A percentile compares a stretch with the other conserved stretches of the same genome.
These are phyloP conservation scores for Orthosia gracilis DNA, from an alignment of 2,888 invertebrate genomes.

Conservation along the genomic window DNA sequence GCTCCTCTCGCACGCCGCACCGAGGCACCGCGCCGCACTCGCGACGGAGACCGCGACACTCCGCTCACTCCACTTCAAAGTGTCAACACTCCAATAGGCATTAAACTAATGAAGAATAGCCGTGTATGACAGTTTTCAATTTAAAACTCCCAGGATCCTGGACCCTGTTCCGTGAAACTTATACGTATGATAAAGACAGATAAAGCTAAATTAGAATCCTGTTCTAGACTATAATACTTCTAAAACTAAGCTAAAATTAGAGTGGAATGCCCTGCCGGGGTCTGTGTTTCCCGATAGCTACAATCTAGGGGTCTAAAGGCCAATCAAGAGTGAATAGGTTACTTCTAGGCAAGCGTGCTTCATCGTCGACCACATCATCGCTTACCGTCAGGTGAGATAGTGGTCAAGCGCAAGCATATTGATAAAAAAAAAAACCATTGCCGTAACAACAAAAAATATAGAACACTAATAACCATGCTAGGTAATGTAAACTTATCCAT, in stretches of 20 bases:
- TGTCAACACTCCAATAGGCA: neutral
- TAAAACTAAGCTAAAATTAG: neutral
- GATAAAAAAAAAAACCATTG: too few species aligned
- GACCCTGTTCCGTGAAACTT: neutral
- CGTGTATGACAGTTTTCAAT: neutral
- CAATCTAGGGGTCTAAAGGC: too few species aligned
- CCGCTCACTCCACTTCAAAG: neutral
- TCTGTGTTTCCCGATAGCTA: too few species aligned
- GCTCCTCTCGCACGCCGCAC: constrained; percentile 30
- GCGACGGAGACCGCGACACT: constrained; percentile 9
- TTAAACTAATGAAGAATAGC: neutral
- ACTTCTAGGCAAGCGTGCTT: too few species aligned
- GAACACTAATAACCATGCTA: too few species aligned
- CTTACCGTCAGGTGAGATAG: too few species aligned
- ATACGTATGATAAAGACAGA: neutral
- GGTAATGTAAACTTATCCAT: too few species aligned
- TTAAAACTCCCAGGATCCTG: neutral
- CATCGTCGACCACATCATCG: too few species aligned
- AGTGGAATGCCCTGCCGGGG: too few species aligned
- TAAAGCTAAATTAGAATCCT: neutral
- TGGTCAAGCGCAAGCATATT: too few species aligned
- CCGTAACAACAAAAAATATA: too few species aligned
- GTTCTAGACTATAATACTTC: neutral
- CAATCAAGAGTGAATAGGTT: too few species aligned
- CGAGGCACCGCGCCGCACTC: constrained; percentile 7